Percentiles rank a stretch among this genome's conserved stretches.
Evolutionary conservation across 1,140 invertebrate species (phyloP).

Genomic region (Drosophila biarmipes): DNA sequence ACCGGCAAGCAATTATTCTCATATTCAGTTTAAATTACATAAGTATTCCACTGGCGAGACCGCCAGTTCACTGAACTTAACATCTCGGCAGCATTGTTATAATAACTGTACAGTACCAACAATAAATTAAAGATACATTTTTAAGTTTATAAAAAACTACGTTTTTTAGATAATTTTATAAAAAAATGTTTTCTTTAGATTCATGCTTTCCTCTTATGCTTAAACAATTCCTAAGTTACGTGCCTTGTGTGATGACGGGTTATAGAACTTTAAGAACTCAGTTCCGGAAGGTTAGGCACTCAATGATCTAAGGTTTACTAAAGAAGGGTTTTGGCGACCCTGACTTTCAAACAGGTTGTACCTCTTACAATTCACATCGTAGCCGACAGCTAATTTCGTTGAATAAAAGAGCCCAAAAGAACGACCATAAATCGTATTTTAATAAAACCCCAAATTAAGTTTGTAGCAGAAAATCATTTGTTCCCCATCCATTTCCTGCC

Average conservation of each 20-base stretch:
- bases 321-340: background rate
- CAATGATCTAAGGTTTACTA: background rate
- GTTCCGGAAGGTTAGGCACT: background rate
- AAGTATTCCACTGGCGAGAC: background rate
- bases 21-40: background rate
- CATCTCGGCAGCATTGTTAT: background rate
- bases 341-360: background rate
- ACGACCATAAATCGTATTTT: no score
- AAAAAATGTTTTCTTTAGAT: no score
- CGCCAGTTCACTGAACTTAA: background rate
- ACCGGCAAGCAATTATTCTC: background rate
- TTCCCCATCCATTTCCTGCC: constrained; percentile 16
- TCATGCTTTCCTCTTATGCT: background rate
- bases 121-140: background rate
- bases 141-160: no score
- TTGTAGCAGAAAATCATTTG: background rate
- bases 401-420: background rate
- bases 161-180: no score
- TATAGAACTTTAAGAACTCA: background rate
- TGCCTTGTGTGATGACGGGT: background rate
- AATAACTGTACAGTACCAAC: background rate
- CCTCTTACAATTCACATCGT: background rate
- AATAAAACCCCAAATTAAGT: background rate
- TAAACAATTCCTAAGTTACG: background rate
- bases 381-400: background rate